Percentiles rank a stretch among this genome's conserved stretches.
These are phyloP conservation scores for Apogon hyalosoma DNA, from an alignment of 2,797 vertebrate genomes.

Conservation along the genomic window DNA sequence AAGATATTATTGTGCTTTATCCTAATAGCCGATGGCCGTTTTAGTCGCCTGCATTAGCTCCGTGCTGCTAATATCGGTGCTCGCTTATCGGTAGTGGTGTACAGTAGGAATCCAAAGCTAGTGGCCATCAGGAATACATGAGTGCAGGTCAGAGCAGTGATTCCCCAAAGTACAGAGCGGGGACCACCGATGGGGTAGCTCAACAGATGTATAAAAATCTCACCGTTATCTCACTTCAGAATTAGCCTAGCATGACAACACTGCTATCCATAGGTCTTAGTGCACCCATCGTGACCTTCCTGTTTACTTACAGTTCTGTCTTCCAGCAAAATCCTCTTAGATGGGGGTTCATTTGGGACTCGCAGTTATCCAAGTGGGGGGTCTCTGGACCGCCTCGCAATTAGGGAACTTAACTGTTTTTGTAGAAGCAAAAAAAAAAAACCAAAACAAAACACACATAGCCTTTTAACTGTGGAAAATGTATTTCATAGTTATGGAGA, in stretches of 20 bases:
- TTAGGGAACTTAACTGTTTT: not conserved
- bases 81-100: constrained; percentile 31
- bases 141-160: constrained; percentile 38
- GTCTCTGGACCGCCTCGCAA: not conserved
- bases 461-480: too few relatives aligned
- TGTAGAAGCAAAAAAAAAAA: too few relatives aligned
- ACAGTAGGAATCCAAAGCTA: constrained; percentile 43
- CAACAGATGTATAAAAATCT: not conserved
- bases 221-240: not conserved
- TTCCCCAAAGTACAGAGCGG: constrained; percentile 14
- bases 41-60: not conserved
- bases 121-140: constrained; percentile 43
- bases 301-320: not conserved
- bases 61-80: constrained; percentile 2
- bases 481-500: not conserved
- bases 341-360: not conserved
- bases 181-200: constrained; percentile 9
- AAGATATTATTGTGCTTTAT: not conserved
- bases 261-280: not conserved
- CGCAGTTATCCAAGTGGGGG: not conserved
- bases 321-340: constrained; percentile 6
- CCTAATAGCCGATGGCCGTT: not conserved
- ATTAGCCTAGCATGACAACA: not conserved
- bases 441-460: not conserved
- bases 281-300: constrained; percentile 22